These are phyloP conservation scores for Phyllotis vaccarum DNA, from an alignment of 2,797 vertebrate species.

Conservation along the genomic window DNA sequence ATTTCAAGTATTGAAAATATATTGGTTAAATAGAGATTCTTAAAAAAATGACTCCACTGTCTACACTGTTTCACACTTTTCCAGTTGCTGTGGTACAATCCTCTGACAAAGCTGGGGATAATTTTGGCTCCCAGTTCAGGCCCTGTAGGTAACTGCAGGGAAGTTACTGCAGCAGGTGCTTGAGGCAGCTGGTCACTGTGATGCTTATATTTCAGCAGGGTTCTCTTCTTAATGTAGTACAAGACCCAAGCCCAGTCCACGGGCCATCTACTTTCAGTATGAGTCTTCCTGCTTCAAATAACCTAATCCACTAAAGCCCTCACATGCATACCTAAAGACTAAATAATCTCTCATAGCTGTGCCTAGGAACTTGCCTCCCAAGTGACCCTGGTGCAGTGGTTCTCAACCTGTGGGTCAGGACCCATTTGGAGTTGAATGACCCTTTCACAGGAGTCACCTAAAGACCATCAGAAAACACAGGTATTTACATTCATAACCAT, in stretches of 20 bases:
- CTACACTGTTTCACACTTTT: background rate
- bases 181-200: background rate
- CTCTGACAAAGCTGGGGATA: background rate
- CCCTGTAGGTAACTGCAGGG: no score
- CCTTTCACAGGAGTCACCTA: background rate
- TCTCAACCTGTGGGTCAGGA: background rate
- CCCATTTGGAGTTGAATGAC: background rate
- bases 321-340: background rate
- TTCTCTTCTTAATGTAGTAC: background rate
- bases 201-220: background rate
- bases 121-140: background rate
- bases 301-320: background rate
- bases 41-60: background rate
- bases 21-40: background rate
- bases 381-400: background rate
- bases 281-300: background rate
- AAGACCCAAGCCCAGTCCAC: background rate
- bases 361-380: background rate
- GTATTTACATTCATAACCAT: background rate
- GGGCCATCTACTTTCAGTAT: background rate
- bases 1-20: background rate
- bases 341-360: background rate
- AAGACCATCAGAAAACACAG: background rate
- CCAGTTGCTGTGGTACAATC: background rate
- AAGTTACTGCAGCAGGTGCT: background rate